phyloP scores from a whole-genome alignment of 2,113 vertebrate species.

The Sus scrofa region DNA sequence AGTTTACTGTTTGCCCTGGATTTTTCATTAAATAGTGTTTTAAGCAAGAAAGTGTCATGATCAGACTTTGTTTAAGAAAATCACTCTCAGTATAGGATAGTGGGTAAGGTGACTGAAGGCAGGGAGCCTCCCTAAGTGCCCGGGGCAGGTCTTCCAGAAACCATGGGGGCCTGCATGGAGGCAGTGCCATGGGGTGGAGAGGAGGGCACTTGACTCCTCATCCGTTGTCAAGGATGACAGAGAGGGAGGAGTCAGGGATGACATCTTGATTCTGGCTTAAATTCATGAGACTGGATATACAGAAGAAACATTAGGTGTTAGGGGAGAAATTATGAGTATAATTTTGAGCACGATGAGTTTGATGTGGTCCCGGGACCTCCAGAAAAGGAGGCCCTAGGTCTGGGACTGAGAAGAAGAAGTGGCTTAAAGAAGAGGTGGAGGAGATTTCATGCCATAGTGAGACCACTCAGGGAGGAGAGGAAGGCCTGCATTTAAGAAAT shows the following conservation, averaged over 20 bases:
- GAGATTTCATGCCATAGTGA: not conserved
- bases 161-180: fast-evolving
- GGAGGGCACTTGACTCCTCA: not conserved
- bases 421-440: not conserved
- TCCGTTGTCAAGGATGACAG: not conserved
- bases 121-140: not conserved
- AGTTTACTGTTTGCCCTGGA: not conserved
- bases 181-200: fast-evolving
- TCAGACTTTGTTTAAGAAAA: not conserved
- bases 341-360: not conserved
- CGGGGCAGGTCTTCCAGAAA: not conserved
- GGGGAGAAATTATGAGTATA: not conserved
- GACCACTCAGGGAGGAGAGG: not conserved
- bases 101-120: not conserved
- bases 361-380: not conserved
- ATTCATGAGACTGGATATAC: not conserved
- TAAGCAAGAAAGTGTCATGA: not conserved
- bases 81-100: not conserved
- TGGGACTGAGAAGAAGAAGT: not conserved
- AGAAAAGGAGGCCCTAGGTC: not conserved
- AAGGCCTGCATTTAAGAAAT: not conserved
- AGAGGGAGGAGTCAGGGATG: not conserved
- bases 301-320: not conserved
- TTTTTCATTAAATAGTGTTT: not conserved
- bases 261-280: not conserved